A percentile compares a stretch with the other conserved stretches of the same genome.
Conservation (phyloP, 2,888 invertebrate species). For the Pammene aurita region DNA sequence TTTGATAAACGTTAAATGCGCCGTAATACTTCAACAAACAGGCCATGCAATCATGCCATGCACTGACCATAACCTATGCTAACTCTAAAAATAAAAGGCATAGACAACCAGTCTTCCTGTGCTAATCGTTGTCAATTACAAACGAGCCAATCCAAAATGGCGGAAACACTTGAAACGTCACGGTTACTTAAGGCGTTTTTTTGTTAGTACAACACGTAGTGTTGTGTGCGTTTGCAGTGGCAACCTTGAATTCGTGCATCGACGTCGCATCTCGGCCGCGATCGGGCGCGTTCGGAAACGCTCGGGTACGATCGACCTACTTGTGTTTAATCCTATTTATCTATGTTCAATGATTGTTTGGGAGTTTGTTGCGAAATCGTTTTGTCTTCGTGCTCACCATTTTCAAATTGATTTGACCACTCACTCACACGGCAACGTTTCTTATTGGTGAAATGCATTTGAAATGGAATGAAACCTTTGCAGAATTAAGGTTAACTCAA, state of each 20-base stretch:
- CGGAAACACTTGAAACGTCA: not conserved
- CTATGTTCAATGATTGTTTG: constrained; percentile 33
- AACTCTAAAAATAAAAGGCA: constrained; percentile 37
- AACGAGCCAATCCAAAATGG: not conserved
- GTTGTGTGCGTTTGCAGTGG: constrained; percentile 20
- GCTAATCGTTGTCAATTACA: constrained; percentile 79
- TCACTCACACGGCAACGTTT: too few species aligned
- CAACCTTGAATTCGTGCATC: constrained; percentile 77
- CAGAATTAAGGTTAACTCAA: too few species aligned
- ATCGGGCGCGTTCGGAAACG: constrained; percentile 46
- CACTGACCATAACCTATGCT: constrained; percentile 40
- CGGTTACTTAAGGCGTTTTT: constrained; percentile 1
- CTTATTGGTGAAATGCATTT: too few species aligned
- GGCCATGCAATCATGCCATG: constrained; percentile 21
- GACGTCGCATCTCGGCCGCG: constrained; percentile 71
- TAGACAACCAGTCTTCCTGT: constrained; percentile 73
- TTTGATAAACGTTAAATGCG: not conserved
- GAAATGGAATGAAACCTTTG: too few species aligned
- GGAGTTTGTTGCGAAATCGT: constrained; percentile 28
- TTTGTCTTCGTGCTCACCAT: constrained; percentile 3
- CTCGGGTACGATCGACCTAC: constrained; percentile 59
- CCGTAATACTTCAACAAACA: constrained; percentile 21
- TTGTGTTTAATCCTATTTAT: constrained; percentile 40
- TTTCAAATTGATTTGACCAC: too few species aligned
- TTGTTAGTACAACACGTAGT: not conserved